A percentile compares a stretch with the other conserved stretches of the same genome.
These are phyloP conservation scores for Phaetusa simplex DNA, from an alignment of 2,113 vertebrate species.

Conservation along the genomic window DNA sequence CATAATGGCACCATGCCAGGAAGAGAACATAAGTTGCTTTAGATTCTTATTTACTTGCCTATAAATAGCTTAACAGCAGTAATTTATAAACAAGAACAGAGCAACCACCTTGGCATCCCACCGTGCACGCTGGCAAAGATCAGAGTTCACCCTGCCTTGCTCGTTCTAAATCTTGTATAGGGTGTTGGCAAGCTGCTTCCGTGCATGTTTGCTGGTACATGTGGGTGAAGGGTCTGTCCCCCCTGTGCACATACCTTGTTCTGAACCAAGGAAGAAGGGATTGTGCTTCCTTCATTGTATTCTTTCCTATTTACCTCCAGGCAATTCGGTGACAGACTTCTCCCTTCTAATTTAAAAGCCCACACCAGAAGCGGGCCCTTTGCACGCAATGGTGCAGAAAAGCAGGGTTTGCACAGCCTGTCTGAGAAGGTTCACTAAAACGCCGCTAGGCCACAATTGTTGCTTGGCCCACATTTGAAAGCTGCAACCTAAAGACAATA, in stretches of 20 bases:
- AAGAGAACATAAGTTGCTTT: neutral
- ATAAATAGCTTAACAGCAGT: neutral
- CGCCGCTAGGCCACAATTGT: neutral
- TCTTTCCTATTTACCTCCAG: neutral
- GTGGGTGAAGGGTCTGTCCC: neutral
- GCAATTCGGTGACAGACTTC: neutral
- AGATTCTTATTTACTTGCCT: neutral
- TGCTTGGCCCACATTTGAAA: neutral
- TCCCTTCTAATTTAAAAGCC: neutral
- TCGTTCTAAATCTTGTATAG: neutral
- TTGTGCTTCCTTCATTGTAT: neutral
- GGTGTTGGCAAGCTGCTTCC: neutral
- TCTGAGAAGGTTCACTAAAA: neutral
- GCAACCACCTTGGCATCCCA: neutral
- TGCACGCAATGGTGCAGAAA: neutral
- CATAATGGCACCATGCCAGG: neutral
- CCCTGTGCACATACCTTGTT: neutral
- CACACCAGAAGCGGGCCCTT: accelerated
- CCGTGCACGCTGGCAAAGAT: accelerated
- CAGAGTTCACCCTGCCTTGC: neutral
- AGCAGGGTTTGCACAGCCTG: neutral
- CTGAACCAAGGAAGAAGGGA: neutral
- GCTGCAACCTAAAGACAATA: neutral
- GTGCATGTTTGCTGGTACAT: neutral
- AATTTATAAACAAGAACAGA: neutral